Conservation (phyloP, 2,888 invertebrate species). For the Fabriciana adippe region DNA sequence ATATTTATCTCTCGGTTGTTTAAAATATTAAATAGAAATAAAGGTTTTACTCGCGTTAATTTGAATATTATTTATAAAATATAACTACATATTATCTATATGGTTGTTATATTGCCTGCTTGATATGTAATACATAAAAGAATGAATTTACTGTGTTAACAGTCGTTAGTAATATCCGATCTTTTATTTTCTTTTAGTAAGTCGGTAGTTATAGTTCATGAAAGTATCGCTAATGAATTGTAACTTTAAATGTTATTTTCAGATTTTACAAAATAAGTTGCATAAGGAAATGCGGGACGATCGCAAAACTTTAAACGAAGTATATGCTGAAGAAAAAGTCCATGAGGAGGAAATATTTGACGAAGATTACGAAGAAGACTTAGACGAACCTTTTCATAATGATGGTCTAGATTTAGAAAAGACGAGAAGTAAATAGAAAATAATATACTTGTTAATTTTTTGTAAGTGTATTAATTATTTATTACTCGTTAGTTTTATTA, state of each 20-base stretch:
- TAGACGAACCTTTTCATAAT: conserved; percentile 43
- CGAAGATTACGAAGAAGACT: conserved; percentile 46
- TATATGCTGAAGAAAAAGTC: conserved; percentile 36
- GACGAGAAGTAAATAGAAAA: background rate
- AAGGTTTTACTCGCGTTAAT: too few relatives aligned
- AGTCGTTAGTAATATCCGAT: too few relatives aligned
- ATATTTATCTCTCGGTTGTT: too few relatives aligned
- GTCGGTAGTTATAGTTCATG: too few relatives aligned
- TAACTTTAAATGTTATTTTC: conserved; percentile 38
- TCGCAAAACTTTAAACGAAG: conserved; percentile 35
- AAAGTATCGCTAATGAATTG: too few relatives aligned
- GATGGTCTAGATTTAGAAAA: conserved; percentile 21
- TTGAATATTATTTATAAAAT: too few relatives aligned
- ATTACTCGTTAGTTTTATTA: background rate
- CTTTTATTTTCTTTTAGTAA: too few relatives aligned
- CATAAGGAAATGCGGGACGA: conserved; percentile 53
- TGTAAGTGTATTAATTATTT: background rate
- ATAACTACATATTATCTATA: too few relatives aligned
- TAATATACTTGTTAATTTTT: background rate
- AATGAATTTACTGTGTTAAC: too few relatives aligned
- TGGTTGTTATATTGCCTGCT: too few relatives aligned
- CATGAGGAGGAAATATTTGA: conserved; percentile 41
- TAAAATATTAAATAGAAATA: too few relatives aligned
- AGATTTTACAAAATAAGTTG: conserved; percentile 68
- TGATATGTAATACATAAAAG: too few relatives aligned